These are phyloP conservation scores for Drosophila takahashii DNA, from an alignment of 1,140 invertebrate genomes.

Conservation along the genomic window DNA sequence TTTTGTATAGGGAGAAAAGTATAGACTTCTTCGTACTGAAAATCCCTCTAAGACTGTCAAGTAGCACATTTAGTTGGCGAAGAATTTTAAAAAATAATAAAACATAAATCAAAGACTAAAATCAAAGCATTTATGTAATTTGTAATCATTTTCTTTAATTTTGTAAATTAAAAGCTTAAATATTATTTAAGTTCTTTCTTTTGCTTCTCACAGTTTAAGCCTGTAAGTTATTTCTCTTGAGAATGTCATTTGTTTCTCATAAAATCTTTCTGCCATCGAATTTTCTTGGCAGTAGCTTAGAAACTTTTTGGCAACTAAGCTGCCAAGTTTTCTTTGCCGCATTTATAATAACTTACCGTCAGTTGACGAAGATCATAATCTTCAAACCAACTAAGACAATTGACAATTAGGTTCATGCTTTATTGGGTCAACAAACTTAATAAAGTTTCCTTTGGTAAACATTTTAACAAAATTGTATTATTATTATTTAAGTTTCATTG, in stretches of 20 bases:
- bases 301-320: constrained; percentile 3
- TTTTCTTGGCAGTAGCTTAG: constrained; percentile 14
- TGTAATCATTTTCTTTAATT: background rate
- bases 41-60: background rate
- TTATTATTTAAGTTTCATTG: background rate
- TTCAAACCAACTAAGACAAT: background rate
- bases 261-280: constrained; percentile 4
- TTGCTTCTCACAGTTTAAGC: background rate
- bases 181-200: background rate
- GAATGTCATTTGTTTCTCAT: constrained; percentile 9
- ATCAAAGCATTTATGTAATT: background rate
- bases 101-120: no score
- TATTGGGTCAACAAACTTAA: background rate
- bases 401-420: background rate
- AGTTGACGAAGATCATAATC: background rate
- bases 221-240: background rate
- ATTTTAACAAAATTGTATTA: background rate
- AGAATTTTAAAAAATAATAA: no score
- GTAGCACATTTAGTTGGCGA: no score
- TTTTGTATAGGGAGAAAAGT: background rate
- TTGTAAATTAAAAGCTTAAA: background rate
- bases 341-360: background rate
- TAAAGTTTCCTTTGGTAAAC: background rate
- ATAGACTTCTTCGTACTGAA: background rate
- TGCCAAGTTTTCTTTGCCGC: background rate